Evolutionary conservation across 2,113 vertebrate genomes (phyloP).

Genomic region (Centropus bengalensis): DNA sequence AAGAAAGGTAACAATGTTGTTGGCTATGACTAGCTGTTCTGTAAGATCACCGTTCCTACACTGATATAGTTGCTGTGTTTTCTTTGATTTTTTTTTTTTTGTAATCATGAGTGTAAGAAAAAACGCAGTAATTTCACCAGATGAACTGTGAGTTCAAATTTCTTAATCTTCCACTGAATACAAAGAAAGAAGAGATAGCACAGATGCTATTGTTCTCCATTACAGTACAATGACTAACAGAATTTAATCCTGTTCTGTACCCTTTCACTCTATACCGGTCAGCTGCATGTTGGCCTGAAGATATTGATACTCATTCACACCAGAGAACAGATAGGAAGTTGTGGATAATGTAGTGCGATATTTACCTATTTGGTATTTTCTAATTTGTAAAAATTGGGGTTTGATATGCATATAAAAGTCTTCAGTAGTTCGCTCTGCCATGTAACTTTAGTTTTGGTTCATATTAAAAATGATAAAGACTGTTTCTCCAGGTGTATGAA

Average conservation of each 20-base stretch:
- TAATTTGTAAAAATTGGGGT: background rate
- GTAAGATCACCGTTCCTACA: background rate
- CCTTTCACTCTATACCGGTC: background rate
- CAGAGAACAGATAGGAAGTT: background rate
- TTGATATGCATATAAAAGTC: background rate
- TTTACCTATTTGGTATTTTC: background rate
- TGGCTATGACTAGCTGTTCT: background rate
- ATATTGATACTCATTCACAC: background rate
- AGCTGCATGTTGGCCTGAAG: background rate
- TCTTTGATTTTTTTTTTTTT: background rate
- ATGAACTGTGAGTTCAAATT: background rate
- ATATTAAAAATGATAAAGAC: background rate
- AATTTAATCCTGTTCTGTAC: background rate
- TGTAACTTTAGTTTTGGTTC: background rate
- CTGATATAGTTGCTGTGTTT: background rate
- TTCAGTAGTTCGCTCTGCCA: background rate
- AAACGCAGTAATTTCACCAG: background rate
- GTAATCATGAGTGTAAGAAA: background rate
- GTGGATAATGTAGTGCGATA: background rate
- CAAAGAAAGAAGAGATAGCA: background rate
- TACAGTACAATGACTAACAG: background rate
- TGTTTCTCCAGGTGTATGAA: constrained; percentile 77
- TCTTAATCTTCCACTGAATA: background rate
- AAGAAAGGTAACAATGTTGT: background rate
- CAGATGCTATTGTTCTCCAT: background rate